These are phyloP conservation scores for Eulemur coronatus DNA, from an alignment of 2,797 vertebrate species.

Conservation along the genomic window DNA sequence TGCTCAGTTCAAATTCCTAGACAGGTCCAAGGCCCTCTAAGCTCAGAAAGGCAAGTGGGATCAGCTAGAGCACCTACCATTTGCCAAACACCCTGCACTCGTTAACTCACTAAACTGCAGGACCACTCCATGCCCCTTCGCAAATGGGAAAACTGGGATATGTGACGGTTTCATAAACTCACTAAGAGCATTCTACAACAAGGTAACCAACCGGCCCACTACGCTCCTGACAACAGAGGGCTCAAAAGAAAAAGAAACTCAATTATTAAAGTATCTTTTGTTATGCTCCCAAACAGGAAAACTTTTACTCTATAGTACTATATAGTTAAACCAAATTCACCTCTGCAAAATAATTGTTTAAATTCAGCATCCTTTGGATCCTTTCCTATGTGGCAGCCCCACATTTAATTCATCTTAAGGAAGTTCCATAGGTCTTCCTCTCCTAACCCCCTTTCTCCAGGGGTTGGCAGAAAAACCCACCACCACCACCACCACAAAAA, in stretches of 20 bases:
- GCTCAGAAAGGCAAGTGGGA: background rate
- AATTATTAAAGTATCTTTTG: background rate
- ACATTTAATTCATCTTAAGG: background rate
- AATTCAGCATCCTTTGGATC: background rate
- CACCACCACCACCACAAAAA: background rate
- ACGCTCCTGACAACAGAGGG: background rate
- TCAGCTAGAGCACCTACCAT: background rate
- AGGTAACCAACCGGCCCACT: background rate
- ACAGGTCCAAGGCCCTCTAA: background rate
- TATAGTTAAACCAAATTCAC: accelerated
- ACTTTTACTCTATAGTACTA: accelerated
- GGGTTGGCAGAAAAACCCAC: background rate
- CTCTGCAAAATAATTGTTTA: background rate
- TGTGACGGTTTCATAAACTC: background rate
- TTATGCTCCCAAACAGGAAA: background rate
- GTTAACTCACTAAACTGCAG: background rate
- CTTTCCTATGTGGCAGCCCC: background rate
- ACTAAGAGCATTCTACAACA: background rate
- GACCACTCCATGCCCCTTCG: background rate
- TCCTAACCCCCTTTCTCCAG: background rate
- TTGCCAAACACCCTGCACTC: background rate
- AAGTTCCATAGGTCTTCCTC: background rate
- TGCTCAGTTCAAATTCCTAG: background rate
- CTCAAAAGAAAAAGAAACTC: background rate
- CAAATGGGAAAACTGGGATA: background rate